Base-by-base conservation (phyloP, 1,140 invertebrate genomes). In the Nephotettix cincticeps region DNA sequence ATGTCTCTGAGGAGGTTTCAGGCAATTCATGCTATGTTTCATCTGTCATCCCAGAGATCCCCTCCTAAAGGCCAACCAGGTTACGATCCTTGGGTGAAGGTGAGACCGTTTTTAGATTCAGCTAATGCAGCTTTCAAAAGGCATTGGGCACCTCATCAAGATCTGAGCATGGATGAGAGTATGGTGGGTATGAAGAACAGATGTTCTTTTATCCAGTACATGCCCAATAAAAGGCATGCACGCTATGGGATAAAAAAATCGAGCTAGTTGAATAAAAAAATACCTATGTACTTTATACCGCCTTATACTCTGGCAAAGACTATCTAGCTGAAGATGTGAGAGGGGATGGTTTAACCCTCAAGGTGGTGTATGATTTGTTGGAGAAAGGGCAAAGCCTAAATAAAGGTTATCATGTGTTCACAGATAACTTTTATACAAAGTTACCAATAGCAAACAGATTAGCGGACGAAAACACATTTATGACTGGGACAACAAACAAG, bases 351-450 rank as follows among this genome's bases (percentile, higher is more conserved):
- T 54, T 54, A n/a, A 54, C 27, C n/a, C 14, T 36, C 32, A 67
- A 32, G 23, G 64, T 67, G 23, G 27, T 67, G n/a, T 23, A 36
- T 28, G 21, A 40, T 40, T 27, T 67, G 17, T 21, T 67, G 30
- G 43, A 21, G 19, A 40, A 28, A 40, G 32, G 27, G 17, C 32
- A 67, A 36, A 21, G 32, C 32, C 27, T 67, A 19, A 43, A 67
- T 40, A 67, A 40, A 67, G 30, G 40, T 67, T 67, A 67, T 43
- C 64, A 67, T 43, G 21, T 67, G 32, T 67, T 21, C 27, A 67
- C 30, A 19, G 27, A 67, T 43, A 67, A 67, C 27, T 40, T 67
- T 21, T 67, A 67, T 43, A 67, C 64, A 28, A 67, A 67, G 40
- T 40, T 67, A 9, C 30, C 64, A 19, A 21, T 43, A 36, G 64